phyloP scores from a whole-genome alignment of 2,797 vertebrate genomes.

The Lophotriccus pileatus region DNA sequence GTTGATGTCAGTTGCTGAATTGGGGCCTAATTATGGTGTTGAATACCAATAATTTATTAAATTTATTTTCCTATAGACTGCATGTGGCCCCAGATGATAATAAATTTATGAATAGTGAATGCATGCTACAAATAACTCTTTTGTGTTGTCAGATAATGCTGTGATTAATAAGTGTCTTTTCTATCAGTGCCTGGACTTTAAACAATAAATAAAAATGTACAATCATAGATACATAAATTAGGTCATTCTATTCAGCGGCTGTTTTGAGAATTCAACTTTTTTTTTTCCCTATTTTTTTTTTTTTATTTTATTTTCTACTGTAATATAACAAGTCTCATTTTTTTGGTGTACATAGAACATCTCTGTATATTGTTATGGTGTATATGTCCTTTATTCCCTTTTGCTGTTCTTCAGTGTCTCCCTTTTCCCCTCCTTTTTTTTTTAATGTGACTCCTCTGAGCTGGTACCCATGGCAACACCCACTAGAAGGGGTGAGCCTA shows the following conservation, averaged over 20 bases:
- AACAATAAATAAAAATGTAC: not conserved
- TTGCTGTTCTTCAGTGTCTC: constrained; percentile 61
- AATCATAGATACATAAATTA: not conserved
- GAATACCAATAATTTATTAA: not conserved
- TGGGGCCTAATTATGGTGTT: not conserved
- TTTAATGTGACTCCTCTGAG: constrained; percentile 69
- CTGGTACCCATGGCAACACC: constrained; percentile 80
- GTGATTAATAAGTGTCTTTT: not conserved
- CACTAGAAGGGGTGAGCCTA: constrained; percentile 29
- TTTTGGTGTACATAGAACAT: constrained; percentile 22
- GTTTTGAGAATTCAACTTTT: constrained; percentile 49
- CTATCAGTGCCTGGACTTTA: not conserved
- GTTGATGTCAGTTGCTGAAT: not conserved
- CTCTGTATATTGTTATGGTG: constrained; percentile 56
- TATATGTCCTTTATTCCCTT: constrained; percentile 47
- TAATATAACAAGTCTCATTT: not conserved
- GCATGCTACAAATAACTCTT: not conserved
- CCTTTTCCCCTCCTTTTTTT: not conserved
- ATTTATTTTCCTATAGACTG: not conserved
- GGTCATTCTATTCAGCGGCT: not conserved
- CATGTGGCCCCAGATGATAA: not conserved
- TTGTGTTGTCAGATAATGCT: not conserved
- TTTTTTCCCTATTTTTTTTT: not conserved
- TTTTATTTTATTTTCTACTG: constrained; percentile 18
- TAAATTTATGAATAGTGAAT: not conserved